Evolutionary conservation across 2,797 vertebrate genomes (phyloP).

Genomic region (Cynopterus sphinx): DNA sequence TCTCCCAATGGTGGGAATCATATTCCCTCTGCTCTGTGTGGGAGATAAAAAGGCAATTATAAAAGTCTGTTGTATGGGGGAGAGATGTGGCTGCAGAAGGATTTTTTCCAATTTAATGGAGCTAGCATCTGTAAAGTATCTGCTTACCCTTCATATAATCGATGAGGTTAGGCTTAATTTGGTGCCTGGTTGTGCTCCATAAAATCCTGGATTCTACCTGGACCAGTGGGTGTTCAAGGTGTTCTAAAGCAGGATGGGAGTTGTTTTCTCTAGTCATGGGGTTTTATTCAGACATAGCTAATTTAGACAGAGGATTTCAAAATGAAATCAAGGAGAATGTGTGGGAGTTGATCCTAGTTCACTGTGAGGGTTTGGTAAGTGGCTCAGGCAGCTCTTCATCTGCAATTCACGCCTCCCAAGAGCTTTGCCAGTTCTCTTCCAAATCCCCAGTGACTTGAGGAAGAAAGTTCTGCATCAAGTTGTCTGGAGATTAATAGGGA

Average conservation of each 20-base stretch:
- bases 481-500: not conserved
- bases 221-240: not conserved
- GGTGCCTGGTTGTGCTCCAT: not conserved
- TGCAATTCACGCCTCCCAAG: not conserved
- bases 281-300: not conserved
- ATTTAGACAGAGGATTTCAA: not conserved
- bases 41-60: constrained; percentile 7
- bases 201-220: not conserved
- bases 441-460: not conserved
- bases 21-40: not conserved
- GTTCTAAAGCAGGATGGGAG: not conserved
- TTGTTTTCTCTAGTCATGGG: not conserved
- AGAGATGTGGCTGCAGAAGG: not conserved
- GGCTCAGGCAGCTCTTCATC: not conserved
- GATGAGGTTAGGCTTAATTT: not conserved
- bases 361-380: not conserved
- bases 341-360: not conserved
- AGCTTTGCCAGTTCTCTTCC: not conserved
- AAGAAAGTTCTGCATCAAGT: not conserved
- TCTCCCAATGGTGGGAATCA: not conserved
- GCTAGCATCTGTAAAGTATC: not conserved
- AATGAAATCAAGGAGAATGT: not conserved
- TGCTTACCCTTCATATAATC: not conserved
- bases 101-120: not conserved
- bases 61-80: not conserved